Conservation (phyloP, 2,888 invertebrate species). For the Conops quadrifasciatus region DNA sequence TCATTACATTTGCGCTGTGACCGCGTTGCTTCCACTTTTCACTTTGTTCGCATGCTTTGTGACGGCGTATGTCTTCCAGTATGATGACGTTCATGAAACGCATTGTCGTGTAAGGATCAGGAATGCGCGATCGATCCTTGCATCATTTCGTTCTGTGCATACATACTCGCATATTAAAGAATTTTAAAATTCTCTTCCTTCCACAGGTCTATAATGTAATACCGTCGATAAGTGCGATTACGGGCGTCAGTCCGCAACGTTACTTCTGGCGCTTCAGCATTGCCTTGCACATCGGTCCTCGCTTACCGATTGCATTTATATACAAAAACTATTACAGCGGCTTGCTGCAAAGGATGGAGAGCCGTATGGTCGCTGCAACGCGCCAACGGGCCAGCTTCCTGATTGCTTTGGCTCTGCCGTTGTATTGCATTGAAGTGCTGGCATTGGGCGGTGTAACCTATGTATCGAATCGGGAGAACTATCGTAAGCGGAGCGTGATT, state of each 20-base stretch:
- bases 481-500: constrained; percentile 76
- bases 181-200: background rate
- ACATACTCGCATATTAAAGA: too few relatives aligned
- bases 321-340: constrained; percentile 84
- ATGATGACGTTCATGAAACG: constrained; percentile 93
- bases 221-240: constrained; percentile 95
- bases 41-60: constrained; percentile 88
- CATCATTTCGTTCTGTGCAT: constrained; percentile 8
- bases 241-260: constrained; percentile 90
- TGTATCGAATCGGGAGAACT: constrained; percentile 93
- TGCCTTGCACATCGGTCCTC: constrained; percentile 90
- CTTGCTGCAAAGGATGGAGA: constrained; percentile 56
- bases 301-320: constrained; percentile 86
- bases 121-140: background rate
- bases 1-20: constrained; percentile 81
- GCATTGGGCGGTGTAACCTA: constrained; percentile 92
- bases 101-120: constrained; percentile 83
- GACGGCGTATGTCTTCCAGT: constrained; percentile 89
- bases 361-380: constrained; percentile 50
- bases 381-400: constrained; percentile 68
- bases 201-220: constrained; percentile 90
- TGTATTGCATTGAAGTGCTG: constrained; percentile 84
- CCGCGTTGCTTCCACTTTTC: constrained; percentile 85
- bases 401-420: constrained; percentile 79
- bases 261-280: constrained; percentile 93